Evolutionary conservation across 2,113 vertebrate species (phyloP).

Genomic region (Sylvilagus bachmani): DNA sequence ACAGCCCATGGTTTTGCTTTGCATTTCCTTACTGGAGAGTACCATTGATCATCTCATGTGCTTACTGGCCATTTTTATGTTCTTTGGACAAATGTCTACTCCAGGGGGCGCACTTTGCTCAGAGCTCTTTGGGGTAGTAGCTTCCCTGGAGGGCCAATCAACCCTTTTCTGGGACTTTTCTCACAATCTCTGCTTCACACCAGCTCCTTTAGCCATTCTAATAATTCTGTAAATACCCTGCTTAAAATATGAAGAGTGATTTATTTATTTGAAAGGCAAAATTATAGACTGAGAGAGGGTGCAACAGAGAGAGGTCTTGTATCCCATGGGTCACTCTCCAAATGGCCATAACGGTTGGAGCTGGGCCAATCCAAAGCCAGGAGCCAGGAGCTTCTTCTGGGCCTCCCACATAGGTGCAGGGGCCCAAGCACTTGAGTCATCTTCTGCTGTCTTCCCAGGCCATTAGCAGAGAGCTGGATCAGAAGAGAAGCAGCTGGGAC

Average conservation of each 20-base stretch:
- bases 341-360: too few relatives aligned
- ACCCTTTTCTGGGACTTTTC: background rate
- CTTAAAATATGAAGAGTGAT: background rate
- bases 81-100: background rate
- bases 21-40: background rate
- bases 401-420: too few relatives aligned
- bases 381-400: too few relatives aligned
- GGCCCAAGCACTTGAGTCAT: too few relatives aligned
- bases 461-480: too few relatives aligned
- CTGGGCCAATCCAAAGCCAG: too few relatives aligned
- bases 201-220: background rate
- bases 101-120: too few relatives aligned
- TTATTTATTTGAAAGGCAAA: background rate
- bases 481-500: too few relatives aligned
- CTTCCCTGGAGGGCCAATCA: background rate
- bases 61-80: background rate
- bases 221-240: background rate
- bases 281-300: too few relatives aligned
- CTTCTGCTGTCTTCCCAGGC: too few relatives aligned
- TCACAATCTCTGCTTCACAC: background rate
- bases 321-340: too few relatives aligned
- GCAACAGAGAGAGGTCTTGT: too few relatives aligned
- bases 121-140: background rate
- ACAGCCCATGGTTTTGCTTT: background rate
- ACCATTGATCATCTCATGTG: background rate